Percentiles rank a stretch among this genome's conserved stretches.
Evolutionary conservation across 2,113 vertebrate species (phyloP).

Genomic region (Perca fluviatilis): DNA sequence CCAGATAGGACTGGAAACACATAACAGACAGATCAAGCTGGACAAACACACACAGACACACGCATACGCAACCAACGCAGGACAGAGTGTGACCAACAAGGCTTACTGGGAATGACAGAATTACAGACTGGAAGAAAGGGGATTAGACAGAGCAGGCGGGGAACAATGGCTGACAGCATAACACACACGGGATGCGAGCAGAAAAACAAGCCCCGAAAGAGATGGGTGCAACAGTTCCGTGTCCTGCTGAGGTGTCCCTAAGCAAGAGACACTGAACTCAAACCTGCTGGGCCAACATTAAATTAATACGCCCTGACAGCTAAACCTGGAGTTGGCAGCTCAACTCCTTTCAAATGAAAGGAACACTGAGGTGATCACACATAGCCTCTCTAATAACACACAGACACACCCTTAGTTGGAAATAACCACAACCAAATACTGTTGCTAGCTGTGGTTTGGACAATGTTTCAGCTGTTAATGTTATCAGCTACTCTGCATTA

Average conservation of each 20-base stretch:
- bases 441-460: background rate
- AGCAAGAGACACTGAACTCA: conserved; percentile 10
- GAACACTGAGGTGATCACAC: background rate
- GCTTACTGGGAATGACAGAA: conserved; percentile 64
- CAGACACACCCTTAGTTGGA: conserved; percentile 18
- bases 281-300: background rate
- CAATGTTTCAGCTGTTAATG: too few relatives aligned
- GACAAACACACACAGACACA: conserved; percentile 27
- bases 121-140: conserved; percentile 71
- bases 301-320: conserved; percentile 17
- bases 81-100: conserved; percentile 46
- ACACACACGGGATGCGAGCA: background rate
- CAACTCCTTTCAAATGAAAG: conserved; percentile 26
- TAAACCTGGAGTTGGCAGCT: conserved; percentile 24
- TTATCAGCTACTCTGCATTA: background rate
- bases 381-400: background rate
- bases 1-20: conserved; percentile 49
- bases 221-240: conserved; percentile 1
- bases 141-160: conserved; percentile 67
- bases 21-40: conserved; percentile 39
- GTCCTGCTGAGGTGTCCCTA: background rate
- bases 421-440: background rate
- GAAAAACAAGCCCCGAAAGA: conserved; percentile 23
- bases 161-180: conserved; percentile 58
- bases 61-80: conserved; percentile 27